phyloP scores from a whole-genome alignment of 2,888 invertebrate genomes.

The Coecobrya sp. region DNA sequence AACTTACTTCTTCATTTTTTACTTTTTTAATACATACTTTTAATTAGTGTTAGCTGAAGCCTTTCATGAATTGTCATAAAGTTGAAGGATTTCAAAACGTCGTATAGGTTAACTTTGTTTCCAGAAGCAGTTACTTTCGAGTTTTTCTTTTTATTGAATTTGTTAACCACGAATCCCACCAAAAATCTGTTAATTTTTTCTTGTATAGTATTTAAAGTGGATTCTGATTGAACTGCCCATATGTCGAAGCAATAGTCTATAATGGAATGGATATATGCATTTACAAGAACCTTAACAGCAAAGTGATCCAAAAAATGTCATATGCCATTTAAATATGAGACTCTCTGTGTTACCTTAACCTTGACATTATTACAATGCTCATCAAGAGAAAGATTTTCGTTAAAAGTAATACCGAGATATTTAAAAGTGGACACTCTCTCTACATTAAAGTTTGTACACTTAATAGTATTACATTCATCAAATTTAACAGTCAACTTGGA shows the following conservation, averaged over 20 bases:
- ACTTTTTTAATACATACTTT: no score
- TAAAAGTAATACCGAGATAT: background rate
- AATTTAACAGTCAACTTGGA: background rate
- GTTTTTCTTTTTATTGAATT: no score
- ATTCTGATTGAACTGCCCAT: background rate
- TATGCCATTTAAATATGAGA: background rate
- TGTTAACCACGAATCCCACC: no score
- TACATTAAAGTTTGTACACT: background rate
- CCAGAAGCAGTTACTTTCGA: no score
- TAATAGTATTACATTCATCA: background rate
- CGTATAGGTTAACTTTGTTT: no score
- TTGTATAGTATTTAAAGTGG: background rate
- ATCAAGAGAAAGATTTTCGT: background rate
- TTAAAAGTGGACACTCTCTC: background rate
- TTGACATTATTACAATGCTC: background rate
- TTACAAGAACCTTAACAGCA: constrained; percentile 19
- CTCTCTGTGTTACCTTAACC: background rate
- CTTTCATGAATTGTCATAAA: no score
- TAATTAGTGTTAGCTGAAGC: no score
- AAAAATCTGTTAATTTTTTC: background rate
- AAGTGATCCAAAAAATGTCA: background rate
- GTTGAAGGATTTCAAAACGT: no score
- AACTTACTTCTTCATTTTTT: no score
- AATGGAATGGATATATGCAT: constrained; percentile 15
- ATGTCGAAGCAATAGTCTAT: constrained; percentile 17